Evolutionary conservation across 2,888 invertebrate genomes (phyloP).

Genomic region (Cheilosia vulpina): DNA sequence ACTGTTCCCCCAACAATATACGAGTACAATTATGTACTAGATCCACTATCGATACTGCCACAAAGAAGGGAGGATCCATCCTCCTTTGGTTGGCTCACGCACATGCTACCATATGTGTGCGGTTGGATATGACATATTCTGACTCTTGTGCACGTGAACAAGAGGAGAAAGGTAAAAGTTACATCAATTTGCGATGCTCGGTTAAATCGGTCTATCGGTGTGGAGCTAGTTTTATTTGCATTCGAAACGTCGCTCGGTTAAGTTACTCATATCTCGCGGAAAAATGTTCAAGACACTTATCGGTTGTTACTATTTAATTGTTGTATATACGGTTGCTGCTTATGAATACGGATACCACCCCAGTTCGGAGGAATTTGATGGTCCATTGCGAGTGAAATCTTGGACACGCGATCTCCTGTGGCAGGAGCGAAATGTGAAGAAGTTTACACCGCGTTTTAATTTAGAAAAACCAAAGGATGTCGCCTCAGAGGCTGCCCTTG

Average conservation of each 20-base stretch:
- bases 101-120: slow-evolving; percentile 1
- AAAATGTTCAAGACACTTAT: slow-evolving; percentile 50
- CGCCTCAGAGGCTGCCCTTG: background rate
- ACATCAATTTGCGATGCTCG: slow-evolving; percentile 66
- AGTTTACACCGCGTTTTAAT: slow-evolving; percentile 62
- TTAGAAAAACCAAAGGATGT: slow-evolving; percentile 50
- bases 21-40: background rate
- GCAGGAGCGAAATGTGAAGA: slow-evolving; percentile 67
- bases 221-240: slow-evolving; percentile 65
- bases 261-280: slow-evolving; percentile 46
- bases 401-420: slow-evolving; percentile 79
- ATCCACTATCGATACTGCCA: slow-evolving; percentile 13
- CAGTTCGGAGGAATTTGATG: slow-evolving; percentile 81
- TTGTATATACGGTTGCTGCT: slow-evolving; percentile 38
- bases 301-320: slow-evolving; percentile 50
- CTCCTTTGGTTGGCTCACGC: slow-evolving; percentile 20
- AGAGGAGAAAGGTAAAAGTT: slow-evolving; percentile 65
- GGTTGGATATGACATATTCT: slow-evolving; percentile 45
- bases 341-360: slow-evolving; percentile 81
- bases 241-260: slow-evolving; percentile 59
- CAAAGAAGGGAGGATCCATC: slow-evolving; percentile 23
- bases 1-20: background rate
- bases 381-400: slow-evolving; percentile 77
- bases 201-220: slow-evolving; percentile 49
- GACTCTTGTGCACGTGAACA: slow-evolving; percentile 37